Conservation (phyloP, 2,797 vertebrate genomes). For the Myoxocephalus aenaeus region DNA sequence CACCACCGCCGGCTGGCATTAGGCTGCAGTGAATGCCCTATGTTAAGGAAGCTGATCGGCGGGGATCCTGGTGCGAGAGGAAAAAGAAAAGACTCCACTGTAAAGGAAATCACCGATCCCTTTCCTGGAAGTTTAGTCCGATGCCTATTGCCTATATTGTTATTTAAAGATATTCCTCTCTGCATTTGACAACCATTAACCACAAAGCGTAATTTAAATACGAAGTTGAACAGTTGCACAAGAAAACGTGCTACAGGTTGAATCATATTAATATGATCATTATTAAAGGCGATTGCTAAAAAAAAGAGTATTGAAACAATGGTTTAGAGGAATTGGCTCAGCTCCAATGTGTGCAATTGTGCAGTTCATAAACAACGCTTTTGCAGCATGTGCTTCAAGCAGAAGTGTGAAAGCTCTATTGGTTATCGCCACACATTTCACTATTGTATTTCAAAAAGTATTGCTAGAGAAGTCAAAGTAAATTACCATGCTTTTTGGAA, state of each 20-base stretch:
- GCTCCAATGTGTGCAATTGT: conserved; percentile 87
- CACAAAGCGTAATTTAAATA: conserved; percentile 88
- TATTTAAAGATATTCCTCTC: conserved; percentile 89
- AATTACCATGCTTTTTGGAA: conserved; percentile 83
- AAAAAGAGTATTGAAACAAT: conserved; percentile 89
- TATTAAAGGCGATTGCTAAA: conserved; percentile 86
- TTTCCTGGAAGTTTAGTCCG: conserved; percentile 79
- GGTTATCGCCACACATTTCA: conserved; percentile 86
- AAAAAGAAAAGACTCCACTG: conserved; percentile 77
- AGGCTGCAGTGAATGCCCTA: conserved; percentile 87
- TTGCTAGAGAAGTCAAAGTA: conserved; percentile 79
- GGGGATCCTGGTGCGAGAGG: conserved; percentile 85
- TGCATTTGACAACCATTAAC: conserved; percentile 90
- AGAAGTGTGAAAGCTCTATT: conserved; percentile 89
- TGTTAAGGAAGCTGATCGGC: conserved; percentile 87
- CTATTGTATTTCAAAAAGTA: conserved; percentile 91
- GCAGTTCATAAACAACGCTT: conserved; percentile 87
- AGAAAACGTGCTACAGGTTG: conserved; percentile 89
- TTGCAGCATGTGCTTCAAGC: conserved; percentile 93
- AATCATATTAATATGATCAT: conserved; percentile 87
- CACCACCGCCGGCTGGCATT: conserved; percentile 86
- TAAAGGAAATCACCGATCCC: conserved; percentile 76
- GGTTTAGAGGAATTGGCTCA: conserved; percentile 86
- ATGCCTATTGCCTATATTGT: conserved; percentile 90
- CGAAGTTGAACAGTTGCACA: conserved; percentile 84